Conservation (phyloP, 92 coral and sea anemone species). For the Phymanthus crucifer region DNA sequence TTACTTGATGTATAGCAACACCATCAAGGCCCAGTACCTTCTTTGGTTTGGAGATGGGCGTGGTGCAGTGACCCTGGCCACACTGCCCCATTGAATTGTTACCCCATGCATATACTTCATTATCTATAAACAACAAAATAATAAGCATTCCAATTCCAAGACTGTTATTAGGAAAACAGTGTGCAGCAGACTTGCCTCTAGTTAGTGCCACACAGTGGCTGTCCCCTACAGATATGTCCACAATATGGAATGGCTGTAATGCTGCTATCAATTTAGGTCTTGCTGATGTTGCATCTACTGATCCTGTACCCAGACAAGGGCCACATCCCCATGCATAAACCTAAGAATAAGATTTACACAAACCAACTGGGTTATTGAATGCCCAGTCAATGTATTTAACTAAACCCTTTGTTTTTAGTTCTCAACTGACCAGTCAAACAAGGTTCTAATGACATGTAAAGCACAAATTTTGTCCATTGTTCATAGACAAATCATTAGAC, state of each 20-base stretch:
- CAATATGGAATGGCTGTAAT: conserved; percentile 59
- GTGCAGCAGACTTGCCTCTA: conserved; percentile 46
- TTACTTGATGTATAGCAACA: conserved; percentile 73
- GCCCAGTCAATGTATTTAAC: too few species aligned
- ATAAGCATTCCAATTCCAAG: background rate
- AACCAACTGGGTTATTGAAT: background rate
- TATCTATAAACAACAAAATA: conserved; percentile 4
- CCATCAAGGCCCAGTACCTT: conserved; percentile 79
- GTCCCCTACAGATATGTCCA: conserved; percentile 83
- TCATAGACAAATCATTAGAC: too few species aligned
- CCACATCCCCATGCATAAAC: conserved; percentile 93
- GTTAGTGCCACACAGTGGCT: conserved; percentile 84
- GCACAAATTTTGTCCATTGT: too few species aligned
- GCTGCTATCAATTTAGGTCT: conserved; percentile 68
- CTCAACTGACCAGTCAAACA: too few species aligned
- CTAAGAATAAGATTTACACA: conserved; percentile 2
- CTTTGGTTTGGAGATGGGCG: conserved; percentile 81
- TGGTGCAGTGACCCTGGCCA: conserved; percentile 87
- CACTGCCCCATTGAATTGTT: conserved; percentile 93
- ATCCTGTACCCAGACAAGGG: conserved; percentile 81
- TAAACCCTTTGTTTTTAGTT: too few species aligned
- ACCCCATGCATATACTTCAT: conserved; percentile 83
- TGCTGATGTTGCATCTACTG: conserved; percentile 83
- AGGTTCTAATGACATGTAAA: too few species aligned
- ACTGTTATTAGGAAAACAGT: background rate